Evolutionary conservation across 2,113 vertebrate genomes (phyloP).

Genomic region (Otolemur garnettii): DNA sequence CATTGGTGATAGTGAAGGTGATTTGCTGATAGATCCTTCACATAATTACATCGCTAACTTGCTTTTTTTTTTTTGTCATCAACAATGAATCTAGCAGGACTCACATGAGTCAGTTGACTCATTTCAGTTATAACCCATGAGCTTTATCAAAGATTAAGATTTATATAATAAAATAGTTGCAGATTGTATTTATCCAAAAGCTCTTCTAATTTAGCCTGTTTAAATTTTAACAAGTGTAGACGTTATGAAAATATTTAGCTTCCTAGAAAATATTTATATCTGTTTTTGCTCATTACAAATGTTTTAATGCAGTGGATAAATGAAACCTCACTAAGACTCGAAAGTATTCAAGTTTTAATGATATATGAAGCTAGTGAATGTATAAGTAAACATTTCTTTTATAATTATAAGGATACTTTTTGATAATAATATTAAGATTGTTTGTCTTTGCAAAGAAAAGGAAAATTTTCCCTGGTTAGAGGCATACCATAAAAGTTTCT

Average conservation of each 20-base stretch:
- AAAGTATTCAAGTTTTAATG: neutral
- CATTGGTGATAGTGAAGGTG: neutral
- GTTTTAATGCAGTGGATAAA: neutral
- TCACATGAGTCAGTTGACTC: neutral
- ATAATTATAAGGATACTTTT: constrained; percentile 1
- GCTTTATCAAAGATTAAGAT: neutral
- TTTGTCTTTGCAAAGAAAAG: neutral
- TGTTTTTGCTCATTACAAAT: neutral
- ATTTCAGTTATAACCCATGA: neutral
- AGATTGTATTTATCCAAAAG: neutral
- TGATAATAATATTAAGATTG: neutral
- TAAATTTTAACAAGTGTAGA: neutral
- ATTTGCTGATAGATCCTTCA: neutral
- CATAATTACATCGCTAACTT: neutral
- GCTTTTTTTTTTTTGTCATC: neutral
- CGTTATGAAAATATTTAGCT: neutral
- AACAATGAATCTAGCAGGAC: neutral
- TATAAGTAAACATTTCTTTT: neutral
- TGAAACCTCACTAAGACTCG: neutral
- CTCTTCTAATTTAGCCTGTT: neutral
- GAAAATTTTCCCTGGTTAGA: neutral
- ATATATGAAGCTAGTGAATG: neutral
- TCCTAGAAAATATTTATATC: neutral
- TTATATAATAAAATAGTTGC: neutral
- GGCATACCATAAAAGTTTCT: neutral